These are phyloP conservation scores for Cheirogaleus major DNA, from an alignment of 2,797 vertebrate species.

Conservation along the genomic window DNA sequence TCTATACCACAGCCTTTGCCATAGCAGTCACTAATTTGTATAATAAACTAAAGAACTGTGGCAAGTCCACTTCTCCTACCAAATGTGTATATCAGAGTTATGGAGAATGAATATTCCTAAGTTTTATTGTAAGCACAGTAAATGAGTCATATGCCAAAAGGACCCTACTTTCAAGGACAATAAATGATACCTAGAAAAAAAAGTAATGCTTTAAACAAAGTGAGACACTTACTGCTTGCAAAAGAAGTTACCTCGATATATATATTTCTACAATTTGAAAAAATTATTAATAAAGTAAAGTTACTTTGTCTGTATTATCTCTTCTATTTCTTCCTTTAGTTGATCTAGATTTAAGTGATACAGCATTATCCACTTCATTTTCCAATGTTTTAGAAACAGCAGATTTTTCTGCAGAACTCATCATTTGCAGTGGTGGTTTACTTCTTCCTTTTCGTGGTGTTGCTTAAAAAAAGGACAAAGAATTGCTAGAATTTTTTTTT, in stretches of 20 bases:
- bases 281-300: not conserved
- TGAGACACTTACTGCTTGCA: not conserved
- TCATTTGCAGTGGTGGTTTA: conserved; percentile 89
- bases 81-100: not conserved
- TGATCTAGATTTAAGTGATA: conserved; percentile 49
- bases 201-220: not conserved
- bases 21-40: not conserved
- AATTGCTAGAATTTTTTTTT: not conserved
- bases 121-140: conserved; percentile 1
- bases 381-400: not conserved
- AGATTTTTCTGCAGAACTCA: conserved; percentile 81
- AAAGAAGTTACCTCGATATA: conserved; percentile 15
- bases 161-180: not conserved
- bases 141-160: not conserved
- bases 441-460: conserved; percentile 81
- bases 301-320: conserved; percentile 69
- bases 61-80: not conserved
- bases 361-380: conserved; percentile 47
- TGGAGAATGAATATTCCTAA: not conserved
- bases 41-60: not conserved
- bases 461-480: conserved; percentile 77
- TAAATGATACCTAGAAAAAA: not conserved
- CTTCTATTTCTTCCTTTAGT: conserved; percentile 44
- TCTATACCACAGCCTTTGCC: not conserved
- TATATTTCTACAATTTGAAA: conserved; percentile 13